Conservation (phyloP, 2,797 vertebrate genomes). For the Hoplostethus mediterraneus region DNA sequence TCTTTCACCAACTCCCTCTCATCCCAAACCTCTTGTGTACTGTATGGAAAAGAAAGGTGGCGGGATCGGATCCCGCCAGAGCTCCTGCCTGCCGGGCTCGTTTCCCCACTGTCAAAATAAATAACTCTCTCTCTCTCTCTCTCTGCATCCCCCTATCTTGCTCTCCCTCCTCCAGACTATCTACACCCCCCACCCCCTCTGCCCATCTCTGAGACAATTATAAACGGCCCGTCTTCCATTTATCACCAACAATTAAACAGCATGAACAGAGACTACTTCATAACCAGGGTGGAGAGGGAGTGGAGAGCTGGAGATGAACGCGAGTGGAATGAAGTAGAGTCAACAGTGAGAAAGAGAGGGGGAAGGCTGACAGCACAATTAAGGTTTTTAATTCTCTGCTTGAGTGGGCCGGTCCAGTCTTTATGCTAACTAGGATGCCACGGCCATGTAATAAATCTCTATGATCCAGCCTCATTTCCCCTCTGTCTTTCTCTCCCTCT, state of each 20-base stretch:
- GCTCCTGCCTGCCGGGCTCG: slow-evolving; percentile 37
- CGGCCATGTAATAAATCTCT: slow-evolving; percentile 95
- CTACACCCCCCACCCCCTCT: slow-evolving; percentile 25
- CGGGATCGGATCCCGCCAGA: slow-evolving; percentile 26
- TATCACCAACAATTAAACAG: slow-evolving; percentile 91
- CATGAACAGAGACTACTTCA: slow-evolving; percentile 84
- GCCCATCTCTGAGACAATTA: slow-evolving; percentile 85
- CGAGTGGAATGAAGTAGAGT: slow-evolving; percentile 71
- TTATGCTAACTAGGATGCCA: slow-evolving; percentile 95
- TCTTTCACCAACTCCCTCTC: too few relatives aligned
- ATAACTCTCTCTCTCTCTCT: slow-evolving; percentile 31
- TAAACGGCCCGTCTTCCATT: slow-evolving; percentile 87
- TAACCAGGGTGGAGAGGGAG: slow-evolving; percentile 43
- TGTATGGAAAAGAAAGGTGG: slow-evolving; percentile 5
- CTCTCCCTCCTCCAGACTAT: slow-evolving; percentile 32
- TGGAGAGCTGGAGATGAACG: slow-evolving; percentile 50
- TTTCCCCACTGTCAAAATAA: slow-evolving; percentile 38
- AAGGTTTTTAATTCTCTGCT: slow-evolving; percentile 99
- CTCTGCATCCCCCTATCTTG: background rate
- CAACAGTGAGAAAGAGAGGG: slow-evolving; percentile 76
- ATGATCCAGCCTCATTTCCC: slow-evolving; percentile 85
- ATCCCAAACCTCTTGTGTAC: too few relatives aligned
- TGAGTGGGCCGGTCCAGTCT: slow-evolving; percentile 97
- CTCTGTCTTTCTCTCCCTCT: slow-evolving; percentile 74
- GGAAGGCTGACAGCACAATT: slow-evolving; percentile 96